Conservation (phyloP, 92 coral and sea anemone genomes). For the Palythoa grandis region DNA sequence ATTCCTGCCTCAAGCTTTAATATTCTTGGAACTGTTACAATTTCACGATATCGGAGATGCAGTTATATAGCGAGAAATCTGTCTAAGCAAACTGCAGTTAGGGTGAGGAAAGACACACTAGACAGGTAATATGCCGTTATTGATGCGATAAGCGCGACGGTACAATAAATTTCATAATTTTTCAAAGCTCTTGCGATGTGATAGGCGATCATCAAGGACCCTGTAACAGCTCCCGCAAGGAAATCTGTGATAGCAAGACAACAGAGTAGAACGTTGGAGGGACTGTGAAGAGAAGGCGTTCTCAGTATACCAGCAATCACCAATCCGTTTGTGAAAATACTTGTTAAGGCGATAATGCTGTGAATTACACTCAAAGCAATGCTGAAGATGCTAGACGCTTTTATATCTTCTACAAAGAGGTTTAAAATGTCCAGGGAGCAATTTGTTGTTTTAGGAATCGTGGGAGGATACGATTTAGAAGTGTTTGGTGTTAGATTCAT, state of each 20-base stretch:
- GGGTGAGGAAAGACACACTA: not conserved
- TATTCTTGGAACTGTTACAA: no score
- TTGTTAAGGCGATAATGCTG: no score
- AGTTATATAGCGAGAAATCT: no score
- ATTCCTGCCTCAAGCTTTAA: not conserved
- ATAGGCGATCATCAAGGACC: not conserved
- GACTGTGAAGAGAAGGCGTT: conserved; percentile 13
- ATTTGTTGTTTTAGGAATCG: not conserved
- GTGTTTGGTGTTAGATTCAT: not conserved
- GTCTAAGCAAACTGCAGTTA: not conserved
- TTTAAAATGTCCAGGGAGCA: conserved; percentile 27
- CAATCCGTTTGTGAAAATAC: no score
- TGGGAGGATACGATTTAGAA: not conserved
- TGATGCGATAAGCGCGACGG: not conserved
- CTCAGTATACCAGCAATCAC: not conserved
- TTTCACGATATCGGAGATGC: no score
- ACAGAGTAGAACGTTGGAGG: conserved; percentile 23
- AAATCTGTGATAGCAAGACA: not conserved
- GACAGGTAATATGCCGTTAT: not conserved
- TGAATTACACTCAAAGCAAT: not conserved
- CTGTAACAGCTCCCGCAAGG: conserved; percentile 3
- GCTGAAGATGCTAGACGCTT: not conserved
- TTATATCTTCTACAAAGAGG: not conserved
- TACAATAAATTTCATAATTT: conserved; percentile 1
- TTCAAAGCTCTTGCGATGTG: not conserved